Evolutionary conservation across 2,113 vertebrate species (phyloP), one percentile per base, ranked within the genome.

Genomic region (Chaetorhynchus papuensis): DNA sequence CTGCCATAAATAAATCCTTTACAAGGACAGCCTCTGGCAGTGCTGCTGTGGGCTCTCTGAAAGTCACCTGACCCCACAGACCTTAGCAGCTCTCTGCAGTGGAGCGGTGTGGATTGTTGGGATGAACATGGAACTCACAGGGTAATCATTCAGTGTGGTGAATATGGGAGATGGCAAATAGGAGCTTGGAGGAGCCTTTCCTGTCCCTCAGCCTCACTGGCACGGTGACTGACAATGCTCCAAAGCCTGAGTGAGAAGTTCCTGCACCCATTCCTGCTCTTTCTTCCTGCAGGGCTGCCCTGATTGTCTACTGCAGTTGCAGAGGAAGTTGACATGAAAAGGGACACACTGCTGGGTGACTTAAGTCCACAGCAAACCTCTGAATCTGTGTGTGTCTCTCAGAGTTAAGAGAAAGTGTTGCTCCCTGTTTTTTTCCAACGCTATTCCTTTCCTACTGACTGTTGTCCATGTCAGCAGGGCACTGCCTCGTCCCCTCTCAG

Each of bases 121-220:
- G 60, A 33, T n/a, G 35, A 84, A 26, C 12, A 11, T n/a, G n/a
- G 54, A 61, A 77, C 61, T 23, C n/a, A 42, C 35, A 60, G 33
- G 30, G 12, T 49, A 50, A 39, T 75, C 26, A n/a, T 75, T 75
- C 15, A 33, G 11, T 13, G 18, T 11, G 8, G 44, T 10, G 6
- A 64, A 52, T 0, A 2, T 0, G 1, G 27, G 44, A 79, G 39
- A 8, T 3, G 64, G 39, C 39, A 24, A 50, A 22, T 27, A 52
- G 30, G 41, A 92, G 14, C 30, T 49, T 61, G 53, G n/a, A 75
- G 49, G 14, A 83, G 35, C 21, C 77, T 76, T 68, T 72, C 37
- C 37, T 56, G 0, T 53, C 41, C 15, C 49, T 69, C 66, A 37
- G 1, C 21, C 28, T 42, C 15, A 15, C 31, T 41, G 53, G 4